These are phyloP conservation scores for Percopsis omiscomaycus DNA, from an alignment of 2,797 vertebrate species.

Conservation along the genomic window DNA sequence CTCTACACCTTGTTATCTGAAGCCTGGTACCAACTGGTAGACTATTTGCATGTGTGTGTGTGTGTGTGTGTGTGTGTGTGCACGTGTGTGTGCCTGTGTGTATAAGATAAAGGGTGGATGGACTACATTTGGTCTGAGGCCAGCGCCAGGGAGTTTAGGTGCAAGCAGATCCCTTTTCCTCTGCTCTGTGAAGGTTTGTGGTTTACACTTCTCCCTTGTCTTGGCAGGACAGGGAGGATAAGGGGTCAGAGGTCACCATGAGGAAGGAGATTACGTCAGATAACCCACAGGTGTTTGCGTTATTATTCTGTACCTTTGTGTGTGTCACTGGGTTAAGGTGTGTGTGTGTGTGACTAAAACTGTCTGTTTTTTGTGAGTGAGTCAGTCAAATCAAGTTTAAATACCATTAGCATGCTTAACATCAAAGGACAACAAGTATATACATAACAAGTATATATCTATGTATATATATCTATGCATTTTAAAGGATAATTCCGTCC, in stretches of 20 bases:
- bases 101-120: constrained; percentile 1
- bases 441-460: too few relatives aligned
- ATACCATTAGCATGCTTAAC: too few relatives aligned
- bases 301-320: constrained; percentile 7
- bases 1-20: constrained; percentile 72
- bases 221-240: constrained; percentile 10
- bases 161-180: constrained; percentile 23
- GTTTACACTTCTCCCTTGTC: constrained; percentile 18
- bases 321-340: constrained; percentile 28
- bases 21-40: constrained; percentile 72
- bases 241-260: constrained; percentile 41
- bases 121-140: constrained; percentile 1
- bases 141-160: constrained; percentile 15
- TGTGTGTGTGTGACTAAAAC: constrained; percentile 1
- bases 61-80: constrained; percentile 18
- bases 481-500: too few relatives aligned
- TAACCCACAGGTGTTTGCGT: constrained; percentile 7
- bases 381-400: too few relatives aligned
- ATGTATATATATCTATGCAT: too few relatives aligned
- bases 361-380: too few relatives aligned
- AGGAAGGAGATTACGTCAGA: constrained; percentile 50
- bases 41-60: constrained; percentile 12
- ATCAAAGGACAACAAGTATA: too few relatives aligned
- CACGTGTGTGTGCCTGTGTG: constrained; percentile 15
- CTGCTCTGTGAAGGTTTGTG: constrained; percentile 28